Evolutionary conservation across 2,888 invertebrate species (phyloP), one percentile per base, ranked within the genome.

Genomic region (Epirrita christyi): DNA sequence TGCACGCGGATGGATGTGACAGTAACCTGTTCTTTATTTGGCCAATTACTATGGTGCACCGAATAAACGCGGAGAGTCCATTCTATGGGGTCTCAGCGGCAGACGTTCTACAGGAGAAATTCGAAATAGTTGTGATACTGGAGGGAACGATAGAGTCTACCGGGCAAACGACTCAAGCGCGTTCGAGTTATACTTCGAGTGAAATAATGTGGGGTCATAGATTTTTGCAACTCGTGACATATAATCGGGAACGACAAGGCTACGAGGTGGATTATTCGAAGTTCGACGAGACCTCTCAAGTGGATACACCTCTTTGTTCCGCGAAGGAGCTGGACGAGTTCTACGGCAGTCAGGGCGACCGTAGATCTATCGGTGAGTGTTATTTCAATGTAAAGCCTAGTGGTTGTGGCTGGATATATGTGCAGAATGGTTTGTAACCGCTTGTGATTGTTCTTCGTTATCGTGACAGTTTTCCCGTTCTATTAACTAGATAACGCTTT

Each of bases 1-100:
- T 95, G 38, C 93, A 93, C 70, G 95, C 95, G 11, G 96, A 97
- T 78, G 96, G 96, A 57, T 96, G 96, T 72, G 95, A 95, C 67
- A 96, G 96, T 67, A 94, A 96, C 70, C 89, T 98, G 14, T 97
- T 98, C 89, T 96, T 98, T 80, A 97, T 98, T 68, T 98, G 98
- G 98, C 98, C 98, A 0, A 96, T 97, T 80, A 97, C 97, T 1
- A 95, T 98, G 75, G 96, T 97, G 36, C 98, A 98, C 80, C 93
- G 93, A 75, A 98, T 98, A 76, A 96, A 97, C 80, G 94, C 93
- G 0, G 90, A 93, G 32, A 97, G 97, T 76, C 98, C 98, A 0
- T 95, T 98, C 71, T 98, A 96, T 85, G 94, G 95, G 56, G 94
- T 98, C 76, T 95, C 96, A 0, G 96, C 97, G 0, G 95, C 96